Percentiles rank a stretch among this genome's conserved stretches.
phyloP scores from a whole-genome alignment of 2,113 vertebrate species.

The Zootoca vivipara region DNA sequence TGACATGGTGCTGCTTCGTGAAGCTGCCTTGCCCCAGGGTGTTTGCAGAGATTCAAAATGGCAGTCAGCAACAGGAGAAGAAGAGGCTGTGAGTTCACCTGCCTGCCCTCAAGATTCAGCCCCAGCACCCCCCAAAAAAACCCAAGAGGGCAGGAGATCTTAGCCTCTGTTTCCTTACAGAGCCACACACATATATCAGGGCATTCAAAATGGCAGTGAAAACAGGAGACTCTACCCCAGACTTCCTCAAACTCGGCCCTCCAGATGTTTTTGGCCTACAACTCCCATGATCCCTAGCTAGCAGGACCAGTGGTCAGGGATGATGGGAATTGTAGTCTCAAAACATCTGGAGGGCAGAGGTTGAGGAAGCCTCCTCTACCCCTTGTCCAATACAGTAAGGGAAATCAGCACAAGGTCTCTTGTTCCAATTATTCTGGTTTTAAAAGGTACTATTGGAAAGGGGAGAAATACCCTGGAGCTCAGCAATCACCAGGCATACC shows the following conservation, averaged over 20 bases:
- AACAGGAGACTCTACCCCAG: too few relatives aligned
- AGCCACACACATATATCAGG: neutral
- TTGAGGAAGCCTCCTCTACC: too few relatives aligned
- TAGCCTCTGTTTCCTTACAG: neutral
- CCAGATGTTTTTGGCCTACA: too few relatives aligned
- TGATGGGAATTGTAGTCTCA: too few relatives aligned
- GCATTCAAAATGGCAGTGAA: too few relatives aligned
- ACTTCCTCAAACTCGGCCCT: too few relatives aligned
- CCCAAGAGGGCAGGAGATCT: neutral
- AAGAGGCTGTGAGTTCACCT: neutral
- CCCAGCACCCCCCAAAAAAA: neutral
- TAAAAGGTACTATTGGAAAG: too few relatives aligned
- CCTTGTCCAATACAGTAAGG: neutral
- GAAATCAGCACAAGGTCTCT: neutral
- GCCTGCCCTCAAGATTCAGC: neutral
- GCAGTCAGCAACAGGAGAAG: neutral
- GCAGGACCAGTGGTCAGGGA: too few relatives aligned
- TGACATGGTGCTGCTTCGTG: too few relatives aligned
- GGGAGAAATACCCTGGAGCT: too few relatives aligned
- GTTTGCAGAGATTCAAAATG: neutral
- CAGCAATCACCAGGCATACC: conserved; percentile 63
- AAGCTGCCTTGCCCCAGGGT: neutral
- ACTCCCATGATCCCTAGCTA: too few relatives aligned
- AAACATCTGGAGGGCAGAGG: too few relatives aligned
- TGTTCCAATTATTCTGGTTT: neutral